phyloP scores from a whole-genome alignment of 2,888 invertebrate species.

The Xylota sylvarum region DNA sequence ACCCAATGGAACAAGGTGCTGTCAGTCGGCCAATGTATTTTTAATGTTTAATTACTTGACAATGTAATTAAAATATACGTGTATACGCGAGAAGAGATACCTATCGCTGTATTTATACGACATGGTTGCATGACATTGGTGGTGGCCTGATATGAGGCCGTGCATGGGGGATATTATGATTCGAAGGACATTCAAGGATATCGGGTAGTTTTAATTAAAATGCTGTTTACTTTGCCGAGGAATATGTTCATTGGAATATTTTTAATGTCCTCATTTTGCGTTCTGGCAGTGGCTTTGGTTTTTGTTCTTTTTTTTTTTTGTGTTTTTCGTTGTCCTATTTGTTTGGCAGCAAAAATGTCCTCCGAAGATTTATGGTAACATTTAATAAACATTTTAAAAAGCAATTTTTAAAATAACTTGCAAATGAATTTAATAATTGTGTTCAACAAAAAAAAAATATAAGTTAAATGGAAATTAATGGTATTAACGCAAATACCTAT shows the following conservation, averaged over 20 bases:
- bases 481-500: conserved; percentile 66
- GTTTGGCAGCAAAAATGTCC: conserved; percentile 34
- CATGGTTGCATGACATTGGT: conserved; percentile 33
- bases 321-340: neutral
- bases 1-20: conserved; percentile 64
- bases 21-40: conserved; percentile 75
- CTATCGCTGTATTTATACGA: conserved; percentile 58
- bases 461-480: conserved; percentile 62
- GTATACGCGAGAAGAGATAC: conserved; percentile 30
- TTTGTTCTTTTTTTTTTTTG: neutral
- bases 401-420: conserved; percentile 62
- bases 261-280: conserved; percentile 73
- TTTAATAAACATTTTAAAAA: conserved; percentile 74
- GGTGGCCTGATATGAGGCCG: conserved; percentile 52
- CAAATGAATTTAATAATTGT: conserved; percentile 60
- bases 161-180: conserved; percentile 63
- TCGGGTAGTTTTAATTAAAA: conserved; percentile 77
- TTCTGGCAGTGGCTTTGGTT: conserved; percentile 31
- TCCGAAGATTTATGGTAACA: conserved; percentile 70
- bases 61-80: conserved; percentile 75
- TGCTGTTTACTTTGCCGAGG: conserved; percentile 75
- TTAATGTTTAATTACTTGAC: conserved; percentile 77
- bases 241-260: conserved; percentile 76
- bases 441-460: conserved; percentile 12
- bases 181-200: conserved; percentile 71